Conservation (phyloP, 2,113 vertebrate genomes). For the Sisor rabdophorus region DNA sequence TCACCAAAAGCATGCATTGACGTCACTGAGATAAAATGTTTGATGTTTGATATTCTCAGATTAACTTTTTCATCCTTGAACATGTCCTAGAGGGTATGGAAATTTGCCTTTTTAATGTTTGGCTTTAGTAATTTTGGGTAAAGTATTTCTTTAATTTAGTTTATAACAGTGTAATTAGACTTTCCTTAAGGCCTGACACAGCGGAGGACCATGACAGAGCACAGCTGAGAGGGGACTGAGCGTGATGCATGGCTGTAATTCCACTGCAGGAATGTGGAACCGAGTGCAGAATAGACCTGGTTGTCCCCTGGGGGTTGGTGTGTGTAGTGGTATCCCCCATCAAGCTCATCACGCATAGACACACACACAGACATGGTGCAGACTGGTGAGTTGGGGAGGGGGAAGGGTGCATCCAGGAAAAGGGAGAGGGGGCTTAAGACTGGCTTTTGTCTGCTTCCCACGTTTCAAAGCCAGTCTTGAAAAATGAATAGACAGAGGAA, state of each 20-base stretch:
- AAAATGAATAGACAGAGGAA: slow-evolving; percentile 81
- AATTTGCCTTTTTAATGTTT: neutral
- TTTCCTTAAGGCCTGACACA: slow-evolving; percentile 20
- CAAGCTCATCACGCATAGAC: slow-evolving; percentile 49
- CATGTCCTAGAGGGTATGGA: neutral
- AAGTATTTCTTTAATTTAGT: slow-evolving; percentile 21
- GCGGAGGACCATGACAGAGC: slow-evolving; percentile 22
- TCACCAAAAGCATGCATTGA: neutral
- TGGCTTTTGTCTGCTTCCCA: slow-evolving; percentile 82
- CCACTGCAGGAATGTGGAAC: slow-evolving; percentile 67
- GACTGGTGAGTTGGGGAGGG: slow-evolving; percentile 52
- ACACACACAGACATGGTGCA: slow-evolving; percentile 19
- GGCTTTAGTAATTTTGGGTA: slow-evolving; percentile 2
- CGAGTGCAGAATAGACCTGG: slow-evolving; percentile 31
- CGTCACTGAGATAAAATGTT: neutral
- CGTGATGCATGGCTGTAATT: slow-evolving; percentile 74
- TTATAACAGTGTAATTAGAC: slow-evolving; percentile 16
- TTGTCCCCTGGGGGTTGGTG: neutral
- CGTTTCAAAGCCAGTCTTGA: slow-evolving; percentile 81
- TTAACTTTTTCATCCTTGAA: neutral
- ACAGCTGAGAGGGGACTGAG: slow-evolving; percentile 27
- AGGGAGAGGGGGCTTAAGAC: slow-evolving; percentile 56
- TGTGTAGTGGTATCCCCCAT: slow-evolving; percentile 29
- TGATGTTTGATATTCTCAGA: neutral
- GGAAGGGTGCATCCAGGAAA: slow-evolving; percentile 52